Percentiles rank a stretch among this genome's conserved stretches.
Evolutionary conservation across 2,888 invertebrate species (phyloP).

Genomic region (Protonemura montana): DNA sequence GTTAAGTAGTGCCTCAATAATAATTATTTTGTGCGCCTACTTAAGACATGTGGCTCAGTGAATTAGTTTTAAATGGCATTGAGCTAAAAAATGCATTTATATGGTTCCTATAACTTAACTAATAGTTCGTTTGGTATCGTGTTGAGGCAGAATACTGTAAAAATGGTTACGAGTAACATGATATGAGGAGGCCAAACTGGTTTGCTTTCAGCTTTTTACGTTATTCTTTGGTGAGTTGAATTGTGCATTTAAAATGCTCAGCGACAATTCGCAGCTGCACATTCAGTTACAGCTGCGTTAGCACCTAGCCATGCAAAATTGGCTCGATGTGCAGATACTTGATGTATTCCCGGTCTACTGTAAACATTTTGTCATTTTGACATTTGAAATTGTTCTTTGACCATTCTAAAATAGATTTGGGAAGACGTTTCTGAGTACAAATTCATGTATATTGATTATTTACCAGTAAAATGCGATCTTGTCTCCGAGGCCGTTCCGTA

Average conservation of each 20-base stretch:
- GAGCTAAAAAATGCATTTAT: not conserved
- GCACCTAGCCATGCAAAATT: not conserved
- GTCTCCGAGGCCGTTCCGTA: conserved; percentile 87
- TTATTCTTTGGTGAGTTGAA: not conserved
- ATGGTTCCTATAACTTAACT: not conserved
- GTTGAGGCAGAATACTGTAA: no score
- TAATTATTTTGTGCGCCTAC: not conserved
- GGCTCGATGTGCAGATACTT: not conserved
- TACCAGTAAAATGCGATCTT: conserved; percentile 95
- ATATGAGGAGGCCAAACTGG: not conserved
- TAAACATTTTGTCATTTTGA: not conserved
- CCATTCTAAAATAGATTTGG: no score
- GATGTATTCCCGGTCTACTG: not conserved
- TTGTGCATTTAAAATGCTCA: not conserved
- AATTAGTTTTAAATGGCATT: not conserved
- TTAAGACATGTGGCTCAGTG: not conserved
- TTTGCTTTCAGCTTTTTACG: not conserved
- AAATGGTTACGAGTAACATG: no score
- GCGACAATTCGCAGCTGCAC: not conserved
- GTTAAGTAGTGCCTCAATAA: not conserved
- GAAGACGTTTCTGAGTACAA: no score
- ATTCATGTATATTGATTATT: not conserved
- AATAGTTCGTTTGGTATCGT: not conserved
- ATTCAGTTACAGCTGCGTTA: not conserved
- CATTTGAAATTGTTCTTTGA: not conserved